Evolutionary conservation across 2,888 invertebrate species (phyloP).

Genomic region (Hemithea aestivaria): DNA sequence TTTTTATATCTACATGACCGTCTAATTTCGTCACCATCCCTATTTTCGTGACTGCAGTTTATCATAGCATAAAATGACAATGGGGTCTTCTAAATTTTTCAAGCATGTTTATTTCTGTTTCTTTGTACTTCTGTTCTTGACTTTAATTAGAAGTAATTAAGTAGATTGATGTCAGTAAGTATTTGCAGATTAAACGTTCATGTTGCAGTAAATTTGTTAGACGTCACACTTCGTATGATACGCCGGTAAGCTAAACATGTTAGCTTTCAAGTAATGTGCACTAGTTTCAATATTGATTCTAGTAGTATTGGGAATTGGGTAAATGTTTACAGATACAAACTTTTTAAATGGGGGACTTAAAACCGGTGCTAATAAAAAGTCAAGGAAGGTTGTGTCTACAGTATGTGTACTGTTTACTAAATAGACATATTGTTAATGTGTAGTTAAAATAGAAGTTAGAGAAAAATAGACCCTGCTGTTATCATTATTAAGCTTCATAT

Average conservation of each 20-base stretch:
- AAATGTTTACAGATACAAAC: too few relatives aligned
- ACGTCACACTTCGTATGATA: conserved; percentile 57
- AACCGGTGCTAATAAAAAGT: too few relatives aligned
- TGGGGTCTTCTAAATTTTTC: background rate
- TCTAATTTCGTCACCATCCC: too few relatives aligned
- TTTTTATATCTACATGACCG: too few relatives aligned
- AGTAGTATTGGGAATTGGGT: background rate
- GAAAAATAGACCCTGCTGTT: background rate
- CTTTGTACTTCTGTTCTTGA: conserved; percentile 14
- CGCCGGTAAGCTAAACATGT: conserved; percentile 64
- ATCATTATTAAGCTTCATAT: background rate
- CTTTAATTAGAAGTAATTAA: conserved; percentile 1
- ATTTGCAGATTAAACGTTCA: conserved; percentile 70
- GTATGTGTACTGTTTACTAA: too few relatives aligned
- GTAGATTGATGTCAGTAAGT: conserved; percentile 19
- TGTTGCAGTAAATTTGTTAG: conserved; percentile 70
- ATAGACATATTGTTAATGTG: too few relatives aligned
- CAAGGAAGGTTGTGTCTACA: too few relatives aligned
- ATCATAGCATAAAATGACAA: too few relatives aligned
- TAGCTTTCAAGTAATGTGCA: conserved; percentile 25
- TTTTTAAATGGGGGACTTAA: background rate
- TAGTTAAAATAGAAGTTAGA: background rate
- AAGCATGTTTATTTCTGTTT: conserved; percentile 10
- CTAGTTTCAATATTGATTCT: conserved; percentile 7
- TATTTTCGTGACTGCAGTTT: too few relatives aligned